Conservation (phyloP, 1,140 invertebrate species). For the Spodoptera litura region DNA sequence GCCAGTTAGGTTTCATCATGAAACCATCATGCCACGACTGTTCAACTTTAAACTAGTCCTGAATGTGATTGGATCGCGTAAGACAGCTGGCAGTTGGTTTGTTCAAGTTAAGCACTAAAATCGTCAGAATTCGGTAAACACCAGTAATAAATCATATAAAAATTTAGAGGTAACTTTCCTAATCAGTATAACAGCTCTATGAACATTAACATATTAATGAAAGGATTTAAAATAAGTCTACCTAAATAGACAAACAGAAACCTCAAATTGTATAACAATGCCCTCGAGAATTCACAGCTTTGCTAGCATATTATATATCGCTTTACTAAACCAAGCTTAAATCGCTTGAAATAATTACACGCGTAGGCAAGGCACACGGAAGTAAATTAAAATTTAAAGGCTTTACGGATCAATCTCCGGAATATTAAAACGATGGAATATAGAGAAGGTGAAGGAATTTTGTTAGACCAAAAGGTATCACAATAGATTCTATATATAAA, state of each 20-base stretch:
- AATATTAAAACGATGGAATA: conserved; percentile 50
- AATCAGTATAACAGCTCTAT: not conserved
- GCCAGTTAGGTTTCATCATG: too few species aligned
- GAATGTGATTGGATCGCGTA: too few species aligned
- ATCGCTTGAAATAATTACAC: conserved; percentile 44
- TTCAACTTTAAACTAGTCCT: too few species aligned
- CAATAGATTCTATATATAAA: not conserved
- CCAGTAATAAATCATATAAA: too few species aligned
- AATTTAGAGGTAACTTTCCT: too few species aligned
- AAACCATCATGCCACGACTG: too few species aligned
- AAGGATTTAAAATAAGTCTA: too few species aligned
- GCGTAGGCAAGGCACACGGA: conserved; percentile 30
- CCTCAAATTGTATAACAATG: conserved; percentile 14
- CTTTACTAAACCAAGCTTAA: conserved; percentile 28
- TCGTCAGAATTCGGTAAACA: too few species aligned
- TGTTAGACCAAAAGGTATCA: not conserved
- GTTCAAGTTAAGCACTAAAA: too few species aligned
- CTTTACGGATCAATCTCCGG: conserved; percentile 52
- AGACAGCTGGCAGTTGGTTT: too few species aligned
- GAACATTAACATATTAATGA: not conserved
- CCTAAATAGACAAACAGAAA: not conserved
- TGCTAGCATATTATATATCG: conserved; percentile 7
- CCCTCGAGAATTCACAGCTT: conserved; percentile 15
- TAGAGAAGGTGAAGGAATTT: conserved; percentile 28
- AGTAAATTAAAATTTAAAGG: conserved; percentile 49